These are phyloP conservation scores for Forbesichthys papilliferus DNA, from an alignment of 2,113 vertebrate species.

Conservation along the genomic window DNA sequence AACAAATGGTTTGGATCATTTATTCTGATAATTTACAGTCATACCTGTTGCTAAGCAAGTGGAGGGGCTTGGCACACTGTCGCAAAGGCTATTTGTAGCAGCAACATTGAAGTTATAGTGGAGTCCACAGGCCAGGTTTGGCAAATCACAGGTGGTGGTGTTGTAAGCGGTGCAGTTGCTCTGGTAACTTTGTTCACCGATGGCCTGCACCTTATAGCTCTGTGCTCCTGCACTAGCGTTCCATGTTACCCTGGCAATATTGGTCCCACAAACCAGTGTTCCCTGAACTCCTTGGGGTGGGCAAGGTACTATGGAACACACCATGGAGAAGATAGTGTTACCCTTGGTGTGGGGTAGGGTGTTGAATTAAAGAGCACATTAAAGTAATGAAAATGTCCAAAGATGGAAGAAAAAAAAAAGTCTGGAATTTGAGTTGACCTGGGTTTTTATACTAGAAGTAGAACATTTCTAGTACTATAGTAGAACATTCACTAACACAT, in stretches of 20 bases:
- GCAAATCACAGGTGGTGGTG: constrained; percentile 68
- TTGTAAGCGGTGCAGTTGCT: constrained; percentile 58
- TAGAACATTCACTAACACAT: no score
- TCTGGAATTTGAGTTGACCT: background rate
- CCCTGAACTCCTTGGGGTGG: constrained; percentile 55
- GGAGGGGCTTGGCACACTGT: constrained; percentile 57
- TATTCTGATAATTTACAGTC: background rate
- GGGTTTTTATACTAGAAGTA: no score
- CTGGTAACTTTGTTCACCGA: constrained; percentile 25
- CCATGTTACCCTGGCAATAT: constrained; percentile 70
- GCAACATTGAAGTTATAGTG: constrained; percentile 66
- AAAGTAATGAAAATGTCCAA: background rate
- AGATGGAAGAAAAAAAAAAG: background rate
- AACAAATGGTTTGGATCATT: background rate
- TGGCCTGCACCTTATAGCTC: constrained; percentile 63
- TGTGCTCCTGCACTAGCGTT: constrained; percentile 35
- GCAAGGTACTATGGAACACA: constrained; percentile 65
- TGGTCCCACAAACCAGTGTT: constrained; percentile 66
- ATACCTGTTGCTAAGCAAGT: constrained; percentile 68
- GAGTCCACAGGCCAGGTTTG: constrained; percentile 66
- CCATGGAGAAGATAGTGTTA: background rate
- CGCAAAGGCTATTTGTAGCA: constrained; percentile 61
- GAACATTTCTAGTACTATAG: no score
- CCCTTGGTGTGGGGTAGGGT: background rate
- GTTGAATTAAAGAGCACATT: background rate